These are phyloP conservation scores for Peromyscus californicus DNA, from an alignment of 2,113 vertebrate genomes.

Conservation along the genomic window DNA sequence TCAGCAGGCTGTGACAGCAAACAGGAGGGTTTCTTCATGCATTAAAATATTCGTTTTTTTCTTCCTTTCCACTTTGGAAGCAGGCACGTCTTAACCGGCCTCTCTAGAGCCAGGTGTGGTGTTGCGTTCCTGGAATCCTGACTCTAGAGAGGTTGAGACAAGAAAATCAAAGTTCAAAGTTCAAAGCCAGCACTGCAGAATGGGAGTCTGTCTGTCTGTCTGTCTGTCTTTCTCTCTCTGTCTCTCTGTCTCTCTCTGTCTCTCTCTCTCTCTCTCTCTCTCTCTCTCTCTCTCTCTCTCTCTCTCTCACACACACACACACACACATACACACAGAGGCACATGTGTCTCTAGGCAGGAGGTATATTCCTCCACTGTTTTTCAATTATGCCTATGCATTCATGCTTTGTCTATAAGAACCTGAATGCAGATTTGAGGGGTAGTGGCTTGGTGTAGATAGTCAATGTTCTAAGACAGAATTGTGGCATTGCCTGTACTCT, in stretches of 20 bases:
- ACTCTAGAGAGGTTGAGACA: not conserved
- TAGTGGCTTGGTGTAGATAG: not conserved
- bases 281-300: too few species aligned
- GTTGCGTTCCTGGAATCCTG: not conserved
- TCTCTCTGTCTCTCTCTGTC: too few species aligned
- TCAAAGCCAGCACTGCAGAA: not conserved
- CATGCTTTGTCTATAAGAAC: not conserved
- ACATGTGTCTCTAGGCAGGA: not conserved
- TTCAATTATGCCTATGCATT: not conserved
- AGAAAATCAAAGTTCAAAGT: not conserved
- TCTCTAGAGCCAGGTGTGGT: not conserved
- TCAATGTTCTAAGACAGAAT: not conserved
- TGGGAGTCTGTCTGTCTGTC: not conserved
- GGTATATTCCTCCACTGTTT: not conserved
- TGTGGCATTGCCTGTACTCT: not conserved
- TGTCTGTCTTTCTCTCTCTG: too few species aligned
- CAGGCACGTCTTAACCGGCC: not conserved
- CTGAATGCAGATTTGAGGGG: not conserved
- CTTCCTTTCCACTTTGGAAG: not conserved
- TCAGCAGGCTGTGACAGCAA: not conserved
- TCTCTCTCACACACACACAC: too few species aligned
- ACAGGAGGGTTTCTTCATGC: not conserved
- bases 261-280: too few species aligned
- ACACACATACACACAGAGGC: too few species aligned
- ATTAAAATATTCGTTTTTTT: constrained; percentile 11